These are phyloP conservation scores for Pseudorasbora parva DNA, from an alignment of 2,113 vertebrate species.

Conservation along the genomic window DNA sequence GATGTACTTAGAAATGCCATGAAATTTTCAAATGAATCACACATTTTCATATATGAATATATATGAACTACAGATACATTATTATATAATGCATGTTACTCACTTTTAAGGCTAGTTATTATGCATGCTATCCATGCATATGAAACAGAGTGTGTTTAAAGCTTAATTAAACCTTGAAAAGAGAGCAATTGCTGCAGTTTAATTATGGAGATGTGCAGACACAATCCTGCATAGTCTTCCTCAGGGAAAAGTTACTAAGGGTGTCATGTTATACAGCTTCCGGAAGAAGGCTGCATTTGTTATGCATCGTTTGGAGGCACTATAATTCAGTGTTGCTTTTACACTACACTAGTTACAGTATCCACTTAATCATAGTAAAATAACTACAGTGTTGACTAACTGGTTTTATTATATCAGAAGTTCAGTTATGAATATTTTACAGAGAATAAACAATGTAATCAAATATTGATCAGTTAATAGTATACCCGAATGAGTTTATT, in stretches of 20 bases:
- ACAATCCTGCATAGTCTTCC: slow-evolving; percentile 3
- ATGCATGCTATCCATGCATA: slow-evolving; percentile 1
- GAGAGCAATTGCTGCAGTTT: neutral
- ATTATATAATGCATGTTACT: neutral
- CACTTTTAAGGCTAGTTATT: neutral
- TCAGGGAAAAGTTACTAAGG: neutral
- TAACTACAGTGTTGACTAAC: neutral
- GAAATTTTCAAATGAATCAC: neutral
- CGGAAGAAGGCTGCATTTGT: slow-evolving; percentile 9
- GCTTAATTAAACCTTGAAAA: slow-evolving; percentile 36
- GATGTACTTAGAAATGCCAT: neutral
- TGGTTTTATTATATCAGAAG: neutral
- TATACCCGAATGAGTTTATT: neutral
- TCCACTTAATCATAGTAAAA: neutral
- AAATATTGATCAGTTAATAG: neutral
- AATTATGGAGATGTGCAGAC: slow-evolving; percentile 20
- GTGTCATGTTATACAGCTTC: slow-evolving; percentile 10
- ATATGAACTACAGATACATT: neutral
- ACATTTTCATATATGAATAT: slow-evolving; percentile 4
- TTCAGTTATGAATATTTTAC: neutral
- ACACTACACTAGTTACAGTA: neutral
- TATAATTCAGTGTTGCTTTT: neutral
- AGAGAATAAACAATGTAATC: neutral
- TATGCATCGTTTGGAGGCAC: slow-evolving; percentile 14
- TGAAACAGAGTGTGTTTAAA: slow-evolving; percentile 16